Base-by-base conservation (phyloP, 2,888 invertebrate genomes). In the Drosophila sordidula region DNA sequence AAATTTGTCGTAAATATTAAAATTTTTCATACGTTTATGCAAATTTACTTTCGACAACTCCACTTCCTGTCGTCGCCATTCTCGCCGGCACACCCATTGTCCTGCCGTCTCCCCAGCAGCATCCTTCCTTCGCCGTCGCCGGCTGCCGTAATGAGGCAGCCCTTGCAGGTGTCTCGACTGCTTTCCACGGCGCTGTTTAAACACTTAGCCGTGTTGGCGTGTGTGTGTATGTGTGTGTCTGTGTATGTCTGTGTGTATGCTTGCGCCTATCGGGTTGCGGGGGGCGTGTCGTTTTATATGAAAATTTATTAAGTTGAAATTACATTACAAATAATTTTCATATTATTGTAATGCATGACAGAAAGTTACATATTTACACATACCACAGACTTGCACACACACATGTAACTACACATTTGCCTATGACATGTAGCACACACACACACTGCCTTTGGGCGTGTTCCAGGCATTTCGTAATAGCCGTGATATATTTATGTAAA, bases 11-110 rank as follows among this genome's bases (percentile, higher is more conserved):
- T 82, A 87, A 85, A 82, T 82, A 82, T 82, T 82, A 85, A 82
- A 85, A 82, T 87, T 85, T 84, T 87, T 82, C 86, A 87, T 87
- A 82, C 82, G 82, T 85, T 82, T 87, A 87, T 85, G 83, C 80
- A 83, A 87, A 83, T 83, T 85, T 79, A 84, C 74, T 87, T 83
- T 81, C 69, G 72, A 82, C 80, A 82, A 82, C 84, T 87, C 85
- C 61, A 82, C 82, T 82, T 83, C 86, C 83, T 78, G 85, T 65
- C 70, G 69, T 63, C 72, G 57, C 63, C 50, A 38, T 49, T 46
- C 18, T 29, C 47, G 12, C 18, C 47, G 18, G 18, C 29, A 32
- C 25, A 51, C 52, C 50, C 16, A 55, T 38, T 47, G 47, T 59
- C 56, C 49, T 56, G 41, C 8, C 47, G 38, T 42, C 71, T 41